A percentile compares a stretch with the other conserved stretches of the same genome.
These are phyloP conservation scores for Anoura caudifer DNA, from an alignment of 2,113 vertebrate species.

Conservation along the genomic window DNA sequence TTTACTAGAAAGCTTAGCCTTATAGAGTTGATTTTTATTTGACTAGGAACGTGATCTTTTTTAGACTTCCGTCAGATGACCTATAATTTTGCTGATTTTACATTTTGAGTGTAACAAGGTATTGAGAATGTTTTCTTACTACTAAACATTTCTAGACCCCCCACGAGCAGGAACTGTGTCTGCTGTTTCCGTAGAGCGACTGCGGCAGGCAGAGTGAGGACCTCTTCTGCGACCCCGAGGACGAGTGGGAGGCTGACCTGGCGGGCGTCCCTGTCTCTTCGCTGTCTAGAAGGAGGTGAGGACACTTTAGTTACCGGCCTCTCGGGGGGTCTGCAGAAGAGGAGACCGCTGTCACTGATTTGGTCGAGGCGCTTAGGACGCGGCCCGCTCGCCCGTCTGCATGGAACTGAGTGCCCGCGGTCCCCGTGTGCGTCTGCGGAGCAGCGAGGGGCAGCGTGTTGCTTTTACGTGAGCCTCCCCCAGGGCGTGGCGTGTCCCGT, in stretches of 20 bases:
- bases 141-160: not conserved
- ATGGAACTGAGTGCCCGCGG: not conserved
- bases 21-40: not conserved
- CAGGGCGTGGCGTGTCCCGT: not conserved
- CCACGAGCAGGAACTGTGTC: not conserved
- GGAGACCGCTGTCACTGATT: too few species aligned
- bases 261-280: slow-evolving; percentile 82
- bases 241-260: slow-evolving; percentile 97
- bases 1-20: too few species aligned
- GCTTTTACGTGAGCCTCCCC: not conserved
- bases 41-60: not conserved
- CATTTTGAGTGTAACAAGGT: not conserved
- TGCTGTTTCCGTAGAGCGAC: slow-evolving; percentile 81
- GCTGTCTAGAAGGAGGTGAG: slow-evolving; percentile 92
- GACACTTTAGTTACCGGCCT: not conserved
- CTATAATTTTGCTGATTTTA: not conserved
- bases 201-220: slow-evolving; percentile 84
- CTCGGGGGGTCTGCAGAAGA: too few species aligned
- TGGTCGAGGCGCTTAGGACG: too few species aligned
- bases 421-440: not conserved
- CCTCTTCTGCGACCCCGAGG: slow-evolving; percentile 92
- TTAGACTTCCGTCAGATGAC: not conserved
- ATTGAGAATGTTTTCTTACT: not conserved
- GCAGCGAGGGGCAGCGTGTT: not conserved
- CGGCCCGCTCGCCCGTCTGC: not conserved